Evolutionary conservation across 2,113 vertebrate genomes (phyloP).

Genomic region (Rhadina sibilatrix): DNA sequence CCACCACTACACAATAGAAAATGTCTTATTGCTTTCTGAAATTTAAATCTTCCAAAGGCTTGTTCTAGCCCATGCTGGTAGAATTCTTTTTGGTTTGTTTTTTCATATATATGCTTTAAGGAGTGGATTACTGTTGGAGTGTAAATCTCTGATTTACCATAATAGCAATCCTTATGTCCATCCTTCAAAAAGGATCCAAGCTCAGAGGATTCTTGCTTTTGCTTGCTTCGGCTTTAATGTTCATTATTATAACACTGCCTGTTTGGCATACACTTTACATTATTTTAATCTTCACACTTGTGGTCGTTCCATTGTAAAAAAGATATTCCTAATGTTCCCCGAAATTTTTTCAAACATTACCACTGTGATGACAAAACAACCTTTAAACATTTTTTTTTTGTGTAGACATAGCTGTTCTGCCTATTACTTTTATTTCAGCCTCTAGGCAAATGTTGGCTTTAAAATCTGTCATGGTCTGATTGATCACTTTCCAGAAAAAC

Average conservation of each 20-base stretch:
- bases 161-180: not conserved
- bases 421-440: conserved; percentile 28
- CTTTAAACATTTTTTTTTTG: not conserved
- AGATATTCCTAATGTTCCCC: not conserved
- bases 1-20: not conserved
- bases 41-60: not conserved
- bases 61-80: not conserved
- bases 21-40: not conserved
- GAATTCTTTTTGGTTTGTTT: not conserved
- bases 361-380: not conserved
- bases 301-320: not conserved
- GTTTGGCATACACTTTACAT: not conserved
- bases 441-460: conserved; percentile 5
- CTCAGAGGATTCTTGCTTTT: not conserved
- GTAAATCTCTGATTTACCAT: not conserved
- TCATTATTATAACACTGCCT: not conserved
- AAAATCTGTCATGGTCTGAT: conserved; percentile 23
- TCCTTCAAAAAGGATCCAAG: not conserved
- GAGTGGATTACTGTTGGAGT: not conserved
- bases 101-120: not conserved
- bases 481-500: conserved; percentile 50
- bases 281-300: conserved; percentile 9
- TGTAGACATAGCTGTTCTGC: not conserved
- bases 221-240: not conserved
- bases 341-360: conserved; percentile 1